Evolutionary conservation across 2,797 vertebrate genomes (phyloP), one percentile per base, ranked within the genome.

Genomic region (Naso thynnoides): DNA sequence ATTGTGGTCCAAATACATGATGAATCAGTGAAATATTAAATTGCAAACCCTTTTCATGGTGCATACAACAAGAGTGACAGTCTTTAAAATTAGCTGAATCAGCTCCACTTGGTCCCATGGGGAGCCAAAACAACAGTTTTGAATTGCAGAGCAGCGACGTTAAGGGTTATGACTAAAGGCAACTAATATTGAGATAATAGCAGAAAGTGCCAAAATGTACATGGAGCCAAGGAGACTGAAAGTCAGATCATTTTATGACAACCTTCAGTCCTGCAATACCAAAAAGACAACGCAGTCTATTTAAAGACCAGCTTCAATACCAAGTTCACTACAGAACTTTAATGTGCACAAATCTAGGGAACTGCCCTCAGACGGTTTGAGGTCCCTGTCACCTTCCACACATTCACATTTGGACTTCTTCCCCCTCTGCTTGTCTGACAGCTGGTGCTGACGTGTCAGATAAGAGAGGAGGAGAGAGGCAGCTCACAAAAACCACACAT

Each of bases 391-490:
- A 72, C 79, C 82, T 83, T 85, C 78, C 82, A 85, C 84, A 83
- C 61, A 73, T 91, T 89, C 89, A 91, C 87, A 88, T 90, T 89
- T 86, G 85, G 84, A 86, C 79, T 70, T 73, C 44, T 45, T 74
- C 79, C 70, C 65, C 77, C 57, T 73, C 70, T 24, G 52, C 69
- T 52, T 18, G 53, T 52, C 58, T 26, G 73, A 81, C 87, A 88
- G 85, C 71, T 81, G 86, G 56, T 83, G 90, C 88, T 73, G 90
- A 90, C 88, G 88, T 92, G 90, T 91, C 90, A 45, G 68, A 48
- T 44, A 71, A n/a, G 63, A 61, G 73, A 77, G 76, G 77, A 78
- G 76, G 78, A 79, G 70, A 76, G 76, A 80, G 76, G 70, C 75
- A 59, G 69, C 78, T 84, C 74, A 69, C 69, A 57, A 70, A 78